Base-by-base conservation (phyloP, 2,113 vertebrate species). In the Dolichallabes microphthalmus region DNA sequence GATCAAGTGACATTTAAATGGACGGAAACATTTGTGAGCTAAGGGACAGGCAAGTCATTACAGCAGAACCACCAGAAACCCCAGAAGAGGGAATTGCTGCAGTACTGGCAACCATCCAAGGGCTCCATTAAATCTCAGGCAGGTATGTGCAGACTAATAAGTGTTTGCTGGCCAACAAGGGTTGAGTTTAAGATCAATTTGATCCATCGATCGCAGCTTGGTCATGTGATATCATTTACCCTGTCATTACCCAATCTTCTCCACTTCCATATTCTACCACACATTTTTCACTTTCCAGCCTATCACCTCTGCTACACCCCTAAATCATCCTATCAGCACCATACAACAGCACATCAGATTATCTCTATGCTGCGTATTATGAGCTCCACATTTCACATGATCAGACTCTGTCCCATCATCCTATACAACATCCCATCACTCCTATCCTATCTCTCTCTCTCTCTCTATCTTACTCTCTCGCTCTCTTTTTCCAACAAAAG, bases 401-500 rank as follows among this genome's bases (percentile, higher is more conserved):
- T 64, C n/a, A 1, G 61, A 3, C 3, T 6, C 19, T 4, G 5
- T 12, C 63, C n/a, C 2, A 64, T 14, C 17, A 35, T 66, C 2
- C 66, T 69, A 9, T 32, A 17, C 6, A 19, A 32, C 6, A 12
- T n/a, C 22, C 4, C n/a, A 7, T 74, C 45, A 17, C 71, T n/a
- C 22, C 4, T 3, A n/a, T 52, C 4, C 45, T 45, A 7, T 45
- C 45, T 8, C 45, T 45, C 45, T 58, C 19, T 58, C 17, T 58
- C 61, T n/a, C 60, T n/a, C 60, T 63, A 2, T n/a, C 17, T 69
- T 2, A n/a, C n/a, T 39, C 19, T 71, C 68, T 22, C 32, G 3
- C 35, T 25, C 14, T 73, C 20, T 73, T 25, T 45, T 10, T 25
- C 91, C 93, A 92, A 91, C 91, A 91, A 91, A 93, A 91, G 91